Conservation (phyloP, 2,113 vertebrate species). For the Sardina pilchardus region DNA sequence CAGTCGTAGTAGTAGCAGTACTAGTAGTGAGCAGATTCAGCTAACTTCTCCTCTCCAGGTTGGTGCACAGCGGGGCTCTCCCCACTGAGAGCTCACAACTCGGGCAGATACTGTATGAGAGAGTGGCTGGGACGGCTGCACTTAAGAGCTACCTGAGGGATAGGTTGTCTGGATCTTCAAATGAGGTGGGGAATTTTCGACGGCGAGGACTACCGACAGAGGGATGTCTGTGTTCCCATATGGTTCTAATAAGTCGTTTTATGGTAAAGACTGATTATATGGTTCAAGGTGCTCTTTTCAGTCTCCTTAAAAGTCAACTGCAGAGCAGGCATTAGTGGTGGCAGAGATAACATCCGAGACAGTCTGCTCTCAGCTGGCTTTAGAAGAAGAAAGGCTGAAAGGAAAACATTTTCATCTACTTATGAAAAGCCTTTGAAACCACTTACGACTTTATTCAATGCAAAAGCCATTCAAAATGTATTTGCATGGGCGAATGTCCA, state of each 20-base stretch:
- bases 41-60: neutral
- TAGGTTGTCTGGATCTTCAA: neutral
- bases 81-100: neutral
- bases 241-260: neutral
- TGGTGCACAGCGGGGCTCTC: conserved; percentile 22
- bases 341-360: neutral
- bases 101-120: neutral
- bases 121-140: too few species aligned
- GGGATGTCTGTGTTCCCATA: neutral
- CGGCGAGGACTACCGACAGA: neutral
- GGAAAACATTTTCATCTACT: neutral
- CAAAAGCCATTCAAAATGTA: neutral
- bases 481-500: neutral
- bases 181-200: neutral
- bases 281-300: neutral
- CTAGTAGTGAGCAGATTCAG: too few species aligned
- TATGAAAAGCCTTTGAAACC: neutral
- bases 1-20: too few species aligned
- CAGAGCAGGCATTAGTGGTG: neutral
- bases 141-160: neutral
- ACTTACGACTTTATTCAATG: neutral
- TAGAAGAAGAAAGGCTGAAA: neutral
- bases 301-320: neutral
- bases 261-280: neutral
- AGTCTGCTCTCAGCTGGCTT: neutral